Conservation (phyloP, 2,888 invertebrate genomes). For the Aporophyla lueneburgensis region DNA sequence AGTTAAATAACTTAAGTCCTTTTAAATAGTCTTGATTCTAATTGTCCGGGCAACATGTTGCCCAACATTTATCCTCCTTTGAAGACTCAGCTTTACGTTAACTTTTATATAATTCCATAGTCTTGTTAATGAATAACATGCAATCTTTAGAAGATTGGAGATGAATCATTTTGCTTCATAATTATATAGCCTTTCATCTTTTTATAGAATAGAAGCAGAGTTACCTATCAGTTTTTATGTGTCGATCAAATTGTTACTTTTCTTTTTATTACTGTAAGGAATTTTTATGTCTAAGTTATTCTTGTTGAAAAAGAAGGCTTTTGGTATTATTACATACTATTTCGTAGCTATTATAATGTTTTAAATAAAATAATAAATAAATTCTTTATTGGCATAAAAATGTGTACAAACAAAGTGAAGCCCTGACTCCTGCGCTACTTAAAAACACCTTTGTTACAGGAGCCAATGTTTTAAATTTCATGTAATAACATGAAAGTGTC, state of each 20-base stretch:
- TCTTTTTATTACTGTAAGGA: constrained; percentile 8
- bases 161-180: constrained; percentile 34
- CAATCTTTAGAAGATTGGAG: constrained; percentile 31
- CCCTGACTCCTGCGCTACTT: no score
- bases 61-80: not conserved
- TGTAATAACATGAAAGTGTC: not conserved
- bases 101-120: constrained; percentile 21
- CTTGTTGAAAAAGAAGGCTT: constrained; percentile 13
- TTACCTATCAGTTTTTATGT: constrained; percentile 28
- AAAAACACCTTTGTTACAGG: no score
- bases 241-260: constrained; percentile 20
- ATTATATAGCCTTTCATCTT: constrained; percentile 31
- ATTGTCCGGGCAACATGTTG: not conserved
- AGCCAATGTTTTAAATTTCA: not conserved
- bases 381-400: no score
- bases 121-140: constrained; percentile 27
- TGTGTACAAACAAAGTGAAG: no score
- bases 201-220: constrained; percentile 20
- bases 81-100: constrained; percentile 12
- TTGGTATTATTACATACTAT: not conserved
- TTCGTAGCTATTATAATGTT: not conserved
- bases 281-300: constrained; percentile 18
- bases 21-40: no score
- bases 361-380: no score
- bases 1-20: not conserved